Evolutionary conservation across 1,140 invertebrate genomes (phyloP).

Genomic region (Drosophila trapezifrons): DNA sequence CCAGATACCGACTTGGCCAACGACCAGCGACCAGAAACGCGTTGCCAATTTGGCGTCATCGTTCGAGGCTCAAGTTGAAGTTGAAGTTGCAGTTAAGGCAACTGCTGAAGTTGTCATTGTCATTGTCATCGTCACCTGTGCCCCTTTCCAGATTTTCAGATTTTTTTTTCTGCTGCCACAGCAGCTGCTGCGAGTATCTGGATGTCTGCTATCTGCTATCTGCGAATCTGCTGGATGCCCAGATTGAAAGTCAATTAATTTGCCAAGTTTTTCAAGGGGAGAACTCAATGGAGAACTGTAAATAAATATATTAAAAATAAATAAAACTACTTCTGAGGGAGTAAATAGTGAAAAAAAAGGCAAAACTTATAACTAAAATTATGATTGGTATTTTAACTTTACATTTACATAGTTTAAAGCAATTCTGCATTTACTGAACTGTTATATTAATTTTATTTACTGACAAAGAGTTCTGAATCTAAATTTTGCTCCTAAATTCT

Average conservation of each 20-base stretch:
- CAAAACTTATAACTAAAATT: not conserved
- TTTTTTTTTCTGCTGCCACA: slow-evolving; percentile 4
- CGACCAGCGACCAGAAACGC: slow-evolving; percentile 36
- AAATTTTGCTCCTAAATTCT: not conserved
- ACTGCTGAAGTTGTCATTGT: slow-evolving; percentile 61
- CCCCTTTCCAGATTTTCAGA: slow-evolving; percentile 9
- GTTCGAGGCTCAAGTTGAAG: slow-evolving; percentile 41
- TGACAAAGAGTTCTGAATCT: too few species aligned
- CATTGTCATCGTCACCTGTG: slow-evolving; percentile 66
- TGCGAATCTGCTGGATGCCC: slow-evolving; percentile 11
- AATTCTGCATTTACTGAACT: too few species aligned
- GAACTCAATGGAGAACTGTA: not conserved
- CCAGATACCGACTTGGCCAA: slow-evolving; percentile 16
- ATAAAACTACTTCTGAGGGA: not conserved
- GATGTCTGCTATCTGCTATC: slow-evolving; percentile 7
- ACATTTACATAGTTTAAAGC: too few species aligned
- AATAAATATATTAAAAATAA: not conserved
- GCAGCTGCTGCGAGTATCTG: slow-evolving; percentile 7
- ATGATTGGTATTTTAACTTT: not conserved
- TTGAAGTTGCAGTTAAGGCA: slow-evolving; percentile 30
- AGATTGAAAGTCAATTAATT: slow-evolving; percentile 21
- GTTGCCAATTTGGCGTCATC: slow-evolving; percentile 81
- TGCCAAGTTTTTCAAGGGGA: not conserved
- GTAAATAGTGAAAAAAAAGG: not conserved
- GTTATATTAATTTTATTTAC: too few species aligned